Conservation (phyloP, 2,113 vertebrate genomes). For the Lycaon pictus region DNA sequence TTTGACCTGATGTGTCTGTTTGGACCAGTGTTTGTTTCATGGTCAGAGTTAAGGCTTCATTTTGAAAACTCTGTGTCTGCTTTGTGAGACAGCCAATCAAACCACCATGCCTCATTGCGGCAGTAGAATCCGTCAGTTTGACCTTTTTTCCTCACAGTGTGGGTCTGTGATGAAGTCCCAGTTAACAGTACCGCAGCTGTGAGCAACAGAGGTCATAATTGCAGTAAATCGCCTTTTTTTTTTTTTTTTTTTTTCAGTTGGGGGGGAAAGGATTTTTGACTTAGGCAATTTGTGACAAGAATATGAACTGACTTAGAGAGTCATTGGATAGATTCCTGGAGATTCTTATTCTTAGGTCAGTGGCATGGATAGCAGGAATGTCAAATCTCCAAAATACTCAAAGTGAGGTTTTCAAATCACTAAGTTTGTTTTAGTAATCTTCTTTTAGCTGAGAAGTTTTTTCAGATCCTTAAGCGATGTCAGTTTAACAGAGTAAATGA, state of each 20-base stretch:
- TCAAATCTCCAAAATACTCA: not conserved
- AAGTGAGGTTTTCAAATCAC: not conserved
- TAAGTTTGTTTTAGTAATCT: not conserved
- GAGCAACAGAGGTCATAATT: not conserved
- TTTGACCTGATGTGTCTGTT: not conserved
- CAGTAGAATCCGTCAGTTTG: not conserved
- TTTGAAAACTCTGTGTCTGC: not conserved
- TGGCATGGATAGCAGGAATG: not conserved
- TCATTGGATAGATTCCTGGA: not conserved
- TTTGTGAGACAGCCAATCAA: not conserved
- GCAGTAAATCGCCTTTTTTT: not conserved
- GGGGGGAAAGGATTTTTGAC: not conserved
- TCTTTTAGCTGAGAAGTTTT: not conserved
- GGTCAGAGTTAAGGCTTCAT: not conserved
- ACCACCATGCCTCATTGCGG: not conserved
- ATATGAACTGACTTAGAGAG: not conserved
- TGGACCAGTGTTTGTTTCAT: not conserved
- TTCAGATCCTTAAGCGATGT: not conserved
- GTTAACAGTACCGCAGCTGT: not conserved
- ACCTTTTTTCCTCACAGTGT: not conserved
- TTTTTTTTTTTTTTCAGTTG: not conserved
- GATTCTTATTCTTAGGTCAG: not conserved
- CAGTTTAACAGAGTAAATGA: not conserved
- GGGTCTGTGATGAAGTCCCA: not conserved
- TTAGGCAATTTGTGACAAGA: not conserved